Evolutionary conservation across 64 coral and sea anemone species (phyloP).

Genomic region (Montipora capricornis): DNA sequence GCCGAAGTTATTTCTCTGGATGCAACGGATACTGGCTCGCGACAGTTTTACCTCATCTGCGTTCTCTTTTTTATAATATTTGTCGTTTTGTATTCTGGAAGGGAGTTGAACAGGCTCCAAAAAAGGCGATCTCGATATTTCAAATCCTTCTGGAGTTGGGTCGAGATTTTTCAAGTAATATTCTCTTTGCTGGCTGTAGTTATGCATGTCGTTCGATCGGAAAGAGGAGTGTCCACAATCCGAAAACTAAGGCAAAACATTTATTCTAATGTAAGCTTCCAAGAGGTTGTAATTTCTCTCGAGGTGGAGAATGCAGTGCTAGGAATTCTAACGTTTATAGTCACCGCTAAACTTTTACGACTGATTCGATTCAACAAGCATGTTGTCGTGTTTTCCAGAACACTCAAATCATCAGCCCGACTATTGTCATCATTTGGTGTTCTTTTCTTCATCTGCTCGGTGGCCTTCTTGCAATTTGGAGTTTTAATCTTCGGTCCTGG

Average conservation of each 20-base stretch:
- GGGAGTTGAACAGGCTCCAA: conserved; percentile 53
- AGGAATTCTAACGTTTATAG: conserved; percentile 33
- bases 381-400: conserved; percentile 27
- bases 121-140: conserved; percentile 26
- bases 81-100: conserved; percentile 53
- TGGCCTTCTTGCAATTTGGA: conserved; percentile 39
- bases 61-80: conserved; percentile 70
- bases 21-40: conserved; percentile 33
- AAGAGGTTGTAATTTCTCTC: conserved; percentile 4
- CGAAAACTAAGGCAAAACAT: conserved; percentile 33
- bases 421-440: conserved; percentile 35
- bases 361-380: conserved; percentile 59
- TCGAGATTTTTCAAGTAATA: conserved; percentile 18
- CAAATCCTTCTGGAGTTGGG: conserved; percentile 41
- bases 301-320: conserved; percentile 37
- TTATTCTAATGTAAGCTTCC: conserved; percentile 41
- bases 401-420: conserved; percentile 3
- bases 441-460: conserved; percentile 2
- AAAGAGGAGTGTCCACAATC: background rate
- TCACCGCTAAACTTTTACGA: conserved; percentile 32
- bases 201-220: conserved; percentile 3
- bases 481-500: conserved; percentile 22
- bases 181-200: conserved; percentile 16
- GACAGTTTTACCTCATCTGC: conserved; percentile 63
- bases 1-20: conserved; percentile 41